Evolutionary conservation across 92 coral and sea anemone species (phyloP), one percentile per base, ranked within the genome.

Genomic region (Metridium senile): DNA sequence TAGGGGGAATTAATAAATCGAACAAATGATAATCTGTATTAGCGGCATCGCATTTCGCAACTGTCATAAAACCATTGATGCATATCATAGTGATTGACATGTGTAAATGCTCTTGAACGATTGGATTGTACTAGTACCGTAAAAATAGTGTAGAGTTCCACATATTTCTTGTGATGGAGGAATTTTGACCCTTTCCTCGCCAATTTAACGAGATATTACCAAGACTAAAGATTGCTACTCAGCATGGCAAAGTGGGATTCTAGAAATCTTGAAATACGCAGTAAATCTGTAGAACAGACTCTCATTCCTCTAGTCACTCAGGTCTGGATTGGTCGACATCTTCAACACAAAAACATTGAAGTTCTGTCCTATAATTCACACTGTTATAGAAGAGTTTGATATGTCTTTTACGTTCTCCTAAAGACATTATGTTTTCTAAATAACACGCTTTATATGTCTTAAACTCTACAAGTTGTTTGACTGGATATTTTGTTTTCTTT

Each of bases 271-370:
- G 98, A 95, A 75, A 87, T 95, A 21, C 91, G 90, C 19, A 95
- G 98, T 71, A 95, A 95, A 83, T 95, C 98, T 72, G 95, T 95
- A 21, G 98, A 95, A 79, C 98, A 92, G 91, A 95, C 98, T 21
- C 83, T 95, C 58, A 88, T 90, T 71, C 98, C 98, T 51, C 75
- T 95, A 31, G 97, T 95, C 33, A 84, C 97, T 26, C 98, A 95
- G 91, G 98, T 95, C 78, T 21, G 57, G 6, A 62, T 35, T n/a
- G 68, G 31, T 62, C 43, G 19, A 47, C 47, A 46, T 33, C 28
- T 18, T 77, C 65, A 58, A 49, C 33, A 51, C 47, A 59, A 70
- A 56, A n/a, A 83, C 71, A 33, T 10, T 58, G 27, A 35, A 51
- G 32, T 64, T 77, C 82, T 77, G 82, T 77, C 82, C 34, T 0